A percentile compares a stretch with the other conserved stretches of the same genome.
Evolutionary conservation across 2,888 invertebrate species (phyloP).

Genomic region (Nomada ruficornis): DNA sequence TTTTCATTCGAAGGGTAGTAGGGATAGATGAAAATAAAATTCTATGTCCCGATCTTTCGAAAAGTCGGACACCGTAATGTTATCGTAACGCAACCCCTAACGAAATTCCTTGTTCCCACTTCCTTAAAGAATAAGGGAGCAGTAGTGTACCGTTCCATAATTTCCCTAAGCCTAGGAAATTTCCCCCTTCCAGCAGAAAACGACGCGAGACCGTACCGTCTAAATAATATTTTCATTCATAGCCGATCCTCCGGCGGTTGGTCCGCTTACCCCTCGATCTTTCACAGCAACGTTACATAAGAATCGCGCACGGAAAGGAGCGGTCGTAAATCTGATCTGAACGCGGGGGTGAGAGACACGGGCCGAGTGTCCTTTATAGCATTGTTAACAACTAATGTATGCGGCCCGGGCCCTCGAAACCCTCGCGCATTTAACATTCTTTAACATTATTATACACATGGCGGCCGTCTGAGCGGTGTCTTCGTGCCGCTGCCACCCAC

Average conservation of each 20-base stretch:
- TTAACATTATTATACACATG: constrained; percentile 84
- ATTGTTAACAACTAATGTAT: constrained; percentile 85
- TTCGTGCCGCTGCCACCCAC: constrained; percentile 38
- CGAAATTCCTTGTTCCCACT: too few relatives aligned
- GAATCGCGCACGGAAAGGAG: constrained; percentile 76
- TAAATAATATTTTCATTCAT: constrained; percentile 55
- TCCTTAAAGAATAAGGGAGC: too few relatives aligned
- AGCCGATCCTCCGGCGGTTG: not conserved
- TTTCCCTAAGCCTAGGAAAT: not conserved
- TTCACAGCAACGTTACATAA: constrained; percentile 75
- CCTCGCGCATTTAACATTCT: constrained; percentile 82
- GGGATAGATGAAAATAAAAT: not conserved
- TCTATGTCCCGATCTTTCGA: too few relatives aligned
- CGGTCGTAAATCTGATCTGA: constrained; percentile 78
- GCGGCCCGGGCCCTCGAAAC: constrained; percentile 76
- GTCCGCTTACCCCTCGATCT: constrained; percentile 49
- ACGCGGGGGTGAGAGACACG: constrained; percentile 64
- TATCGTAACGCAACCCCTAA: too few relatives aligned
- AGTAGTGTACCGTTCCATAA: not conserved
- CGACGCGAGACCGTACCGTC: not conserved
- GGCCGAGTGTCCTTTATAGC: constrained; percentile 84
- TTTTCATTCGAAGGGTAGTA: not conserved
- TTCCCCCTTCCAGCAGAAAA: not conserved
- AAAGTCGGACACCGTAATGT: too few relatives aligned
- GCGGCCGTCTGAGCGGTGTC: constrained; percentile 77